Evolutionary conservation across 2,797 vertebrate species (phyloP).

Genomic region (Echiichthys vipera): DNA sequence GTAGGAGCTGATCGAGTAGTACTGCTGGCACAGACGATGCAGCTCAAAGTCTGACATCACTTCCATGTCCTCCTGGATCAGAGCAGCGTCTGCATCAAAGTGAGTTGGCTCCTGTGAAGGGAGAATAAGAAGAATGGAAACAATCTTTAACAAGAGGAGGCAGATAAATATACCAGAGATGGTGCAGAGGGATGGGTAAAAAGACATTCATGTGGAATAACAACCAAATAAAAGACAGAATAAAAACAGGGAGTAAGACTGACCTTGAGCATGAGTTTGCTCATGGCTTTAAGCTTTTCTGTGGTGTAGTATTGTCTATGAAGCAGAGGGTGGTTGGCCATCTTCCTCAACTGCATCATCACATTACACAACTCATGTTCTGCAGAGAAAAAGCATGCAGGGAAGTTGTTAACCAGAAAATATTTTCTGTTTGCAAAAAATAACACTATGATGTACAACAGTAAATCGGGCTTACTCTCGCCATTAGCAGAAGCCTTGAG

Average conservation of each 20-base stretch:
- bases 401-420: not conserved
- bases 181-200: not conserved
- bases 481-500: conserved; percentile 85
- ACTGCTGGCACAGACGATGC: conserved; percentile 92
- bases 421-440: not conserved
- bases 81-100: conserved; percentile 89
- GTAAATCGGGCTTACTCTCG: conserved; percentile 84
- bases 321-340: conserved; percentile 97
- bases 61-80: conserved; percentile 98
- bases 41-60: conserved; percentile 99
- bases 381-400: conserved; percentile 52
- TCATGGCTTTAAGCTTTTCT: conserved; percentile 93
- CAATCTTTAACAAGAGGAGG: not conserved
- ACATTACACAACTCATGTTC: conserved; percentile 91
- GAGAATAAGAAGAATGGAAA: not conserved
- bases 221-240: not conserved
- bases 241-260: not conserved
- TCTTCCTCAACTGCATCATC: conserved; percentile 98
- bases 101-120: conserved; percentile 92
- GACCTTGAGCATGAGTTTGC: conserved; percentile 95
- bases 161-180: not conserved
- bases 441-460: not conserved
- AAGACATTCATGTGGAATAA: not conserved
- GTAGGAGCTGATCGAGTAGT: conserved; percentile 87
- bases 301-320: conserved; percentile 94